These are phyloP conservation scores for Microctonus brassicae DNA, from an alignment of 2,888 invertebrate genomes.

Conservation along the genomic window DNA sequence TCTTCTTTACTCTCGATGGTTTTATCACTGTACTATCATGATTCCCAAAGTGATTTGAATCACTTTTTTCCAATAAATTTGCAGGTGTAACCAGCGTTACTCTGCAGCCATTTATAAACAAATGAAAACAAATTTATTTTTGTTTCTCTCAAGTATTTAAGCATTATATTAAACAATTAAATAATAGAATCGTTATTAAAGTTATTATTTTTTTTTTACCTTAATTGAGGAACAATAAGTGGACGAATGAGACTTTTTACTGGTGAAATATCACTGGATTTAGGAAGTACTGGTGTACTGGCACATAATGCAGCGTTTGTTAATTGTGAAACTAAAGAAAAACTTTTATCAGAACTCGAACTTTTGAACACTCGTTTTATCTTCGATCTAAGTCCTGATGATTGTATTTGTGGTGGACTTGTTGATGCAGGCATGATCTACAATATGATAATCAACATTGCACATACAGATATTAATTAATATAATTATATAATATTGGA, in stretches of 20 bases:
- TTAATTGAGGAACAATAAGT: conserved; percentile 73
- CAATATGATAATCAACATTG: background rate
- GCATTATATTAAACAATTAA: background rate
- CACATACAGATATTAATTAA: background rate
- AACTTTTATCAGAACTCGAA: conserved; percentile 71
- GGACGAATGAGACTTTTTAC: conserved; percentile 74
- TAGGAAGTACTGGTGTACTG: conserved; percentile 74
- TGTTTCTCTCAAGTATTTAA: too few relatives aligned
- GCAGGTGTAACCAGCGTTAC: conserved; percentile 61
- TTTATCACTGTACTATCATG: conserved; percentile 64
- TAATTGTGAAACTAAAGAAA: conserved; percentile 73
- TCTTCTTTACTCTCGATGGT: conserved; percentile 70
- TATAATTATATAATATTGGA: too few relatives aligned
- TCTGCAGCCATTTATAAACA: conserved; percentile 48
- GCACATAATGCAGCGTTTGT: conserved; percentile 76
- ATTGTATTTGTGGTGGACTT: conserved; percentile 53
- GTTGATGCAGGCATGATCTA: conserved; percentile 46
- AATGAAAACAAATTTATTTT: background rate
- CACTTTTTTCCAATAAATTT: conserved; percentile 56
- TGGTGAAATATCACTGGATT: conserved; percentile 71
- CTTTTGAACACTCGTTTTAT: conserved; percentile 74
- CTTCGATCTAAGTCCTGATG: conserved; percentile 72
- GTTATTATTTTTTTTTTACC: conserved; percentile 49
- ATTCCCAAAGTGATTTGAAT: conserved; percentile 58
- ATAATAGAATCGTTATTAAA: background rate